phyloP scores from a whole-genome alignment of 2,888 invertebrate genomes.

The Aradus depressus region DNA sequence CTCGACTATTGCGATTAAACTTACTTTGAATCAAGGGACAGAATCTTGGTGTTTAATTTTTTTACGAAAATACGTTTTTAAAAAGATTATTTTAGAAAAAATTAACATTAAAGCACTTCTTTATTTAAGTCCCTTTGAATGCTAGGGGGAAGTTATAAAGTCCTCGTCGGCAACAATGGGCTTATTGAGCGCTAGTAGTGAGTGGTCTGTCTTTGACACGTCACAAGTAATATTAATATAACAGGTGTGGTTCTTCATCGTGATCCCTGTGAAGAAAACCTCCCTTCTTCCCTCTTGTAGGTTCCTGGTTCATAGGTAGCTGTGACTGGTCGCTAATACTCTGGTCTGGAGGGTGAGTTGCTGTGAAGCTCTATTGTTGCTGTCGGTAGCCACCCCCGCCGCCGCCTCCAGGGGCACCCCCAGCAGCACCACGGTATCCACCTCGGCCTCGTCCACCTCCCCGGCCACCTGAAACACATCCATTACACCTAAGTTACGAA shows the following conservation, averaged over 20 bases:
- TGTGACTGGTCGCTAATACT: no score
- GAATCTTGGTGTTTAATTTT: slow-evolving; percentile 4
- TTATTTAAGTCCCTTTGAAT: slow-evolving; percentile 7
- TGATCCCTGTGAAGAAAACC: slow-evolving; percentile 27
- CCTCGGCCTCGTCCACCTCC: slow-evolving; percentile 33
- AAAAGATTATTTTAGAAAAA: slow-evolving; percentile 10
- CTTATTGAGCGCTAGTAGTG: no score
- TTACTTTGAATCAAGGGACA: neutral
- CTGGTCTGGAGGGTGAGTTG: neutral
- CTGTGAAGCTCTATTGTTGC: slow-evolving; percentile 6
- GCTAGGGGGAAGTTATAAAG: no score
- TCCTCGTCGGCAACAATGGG: no score
- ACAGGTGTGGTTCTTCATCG: slow-evolving; percentile 9
- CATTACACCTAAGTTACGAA: no score
- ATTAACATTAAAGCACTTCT: slow-evolving; percentile 14
- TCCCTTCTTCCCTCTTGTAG: slow-evolving; percentile 15
- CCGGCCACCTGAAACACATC: no score
- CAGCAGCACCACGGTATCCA: slow-evolving; percentile 32
- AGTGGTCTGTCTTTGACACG: neutral
- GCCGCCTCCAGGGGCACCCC: slow-evolving; percentile 31
- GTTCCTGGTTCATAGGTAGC: no score
- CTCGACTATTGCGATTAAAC: slow-evolving; percentile 10
- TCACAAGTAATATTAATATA: no score
- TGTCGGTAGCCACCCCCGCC: slow-evolving; percentile 32
- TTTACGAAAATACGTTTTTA: slow-evolving; percentile 16